Evolutionary conservation across 2,113 vertebrate genomes (phyloP), one percentile per base, ranked within the genome.

Genomic region (Solea solea): DNA sequence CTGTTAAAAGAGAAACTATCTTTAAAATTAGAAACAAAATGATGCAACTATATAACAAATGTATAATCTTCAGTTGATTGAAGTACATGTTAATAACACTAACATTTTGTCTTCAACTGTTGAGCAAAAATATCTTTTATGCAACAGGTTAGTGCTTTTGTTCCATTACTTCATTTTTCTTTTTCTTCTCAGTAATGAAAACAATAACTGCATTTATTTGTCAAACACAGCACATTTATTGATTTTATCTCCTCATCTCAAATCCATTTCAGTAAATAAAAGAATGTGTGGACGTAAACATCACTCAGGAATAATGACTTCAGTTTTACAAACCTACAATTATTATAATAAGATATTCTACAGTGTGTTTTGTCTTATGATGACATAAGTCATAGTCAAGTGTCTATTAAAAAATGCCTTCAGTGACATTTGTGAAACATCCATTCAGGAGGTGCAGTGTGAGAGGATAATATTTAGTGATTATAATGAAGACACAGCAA

Each of bases 151-250:
- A 34, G 34, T 34, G 5, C 3, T 34, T 34, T 34, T 34, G 34
- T 34, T 34, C 34, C 34, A 34, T 34, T 34, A 0, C 5, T 34
- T 34, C 34, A 34, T 34, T 34, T 34, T 34, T 34, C 34, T 34
- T 34, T 2, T 21, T 21, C 1, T 21, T 21, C 21, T 21, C 21
- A 21, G 21, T 21, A 21, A 34, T 34, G 1, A 34, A 4, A 6
- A 34, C 34, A 34, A 34, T 34, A 34, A 34, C 34, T 4, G 5
- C 34, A 34, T 34, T 34, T 21, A 5, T 48, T 13, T 60, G 34
- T 69, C 54, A 72, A 28, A 72, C 49, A 62, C 49, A 62, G 14
- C 9, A 58, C 40, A 68, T 84, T 84, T 82, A 75, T 80, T 87
- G 25, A n/a, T 54, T 51, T 81, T 9, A 34, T 51, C 21, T 64